Conservation (phyloP, 1,140 invertebrate species). For the Carposina sasakii region DNA sequence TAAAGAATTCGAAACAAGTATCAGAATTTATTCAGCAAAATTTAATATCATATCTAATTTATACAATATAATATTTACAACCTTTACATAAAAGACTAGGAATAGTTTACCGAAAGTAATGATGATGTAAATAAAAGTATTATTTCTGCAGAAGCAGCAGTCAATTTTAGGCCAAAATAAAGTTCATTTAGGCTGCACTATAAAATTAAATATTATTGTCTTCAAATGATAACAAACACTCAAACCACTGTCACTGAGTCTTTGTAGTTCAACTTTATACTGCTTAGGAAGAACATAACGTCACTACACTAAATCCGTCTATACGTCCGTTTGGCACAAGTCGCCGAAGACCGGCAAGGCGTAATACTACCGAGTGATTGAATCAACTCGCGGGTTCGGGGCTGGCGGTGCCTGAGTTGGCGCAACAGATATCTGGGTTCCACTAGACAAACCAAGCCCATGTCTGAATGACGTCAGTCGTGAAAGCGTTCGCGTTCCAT, state of each 20-base stretch:
- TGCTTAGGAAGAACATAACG: too few species aligned
- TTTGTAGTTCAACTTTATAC: too few species aligned
- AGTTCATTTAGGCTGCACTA: too few species aligned
- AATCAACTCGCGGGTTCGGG: constrained; percentile 52
- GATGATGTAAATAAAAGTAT: constrained; percentile 19
- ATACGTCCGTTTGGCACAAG: constrained; percentile 70
- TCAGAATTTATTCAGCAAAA: constrained; percentile 29
- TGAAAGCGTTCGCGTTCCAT: constrained; percentile 44
- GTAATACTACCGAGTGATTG: constrained; percentile 68
- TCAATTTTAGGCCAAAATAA: constrained; percentile 31
- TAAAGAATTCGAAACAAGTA: constrained; percentile 29
- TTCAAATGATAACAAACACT: too few species aligned
- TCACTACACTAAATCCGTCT: constrained; percentile 51
- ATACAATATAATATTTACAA: constrained; percentile 43
- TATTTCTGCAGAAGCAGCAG: constrained; percentile 14
- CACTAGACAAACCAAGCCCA: constrained; percentile 37
- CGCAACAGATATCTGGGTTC: constrained; percentile 34
- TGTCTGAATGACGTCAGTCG: constrained; percentile 60
- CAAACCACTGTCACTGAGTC: constrained; percentile 19
- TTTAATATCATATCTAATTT: constrained; percentile 35
- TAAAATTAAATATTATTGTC: too few species aligned
- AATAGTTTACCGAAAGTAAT: constrained; percentile 37
- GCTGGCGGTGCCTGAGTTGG: constrained; percentile 48
- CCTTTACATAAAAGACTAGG: constrained; percentile 56
- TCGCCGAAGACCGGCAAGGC: constrained; percentile 68